Percentiles rank a stretch among this genome's conserved stretches.
Conservation (phyloP, 2,888 invertebrate genomes). For the Byasa hedistus region DNA sequence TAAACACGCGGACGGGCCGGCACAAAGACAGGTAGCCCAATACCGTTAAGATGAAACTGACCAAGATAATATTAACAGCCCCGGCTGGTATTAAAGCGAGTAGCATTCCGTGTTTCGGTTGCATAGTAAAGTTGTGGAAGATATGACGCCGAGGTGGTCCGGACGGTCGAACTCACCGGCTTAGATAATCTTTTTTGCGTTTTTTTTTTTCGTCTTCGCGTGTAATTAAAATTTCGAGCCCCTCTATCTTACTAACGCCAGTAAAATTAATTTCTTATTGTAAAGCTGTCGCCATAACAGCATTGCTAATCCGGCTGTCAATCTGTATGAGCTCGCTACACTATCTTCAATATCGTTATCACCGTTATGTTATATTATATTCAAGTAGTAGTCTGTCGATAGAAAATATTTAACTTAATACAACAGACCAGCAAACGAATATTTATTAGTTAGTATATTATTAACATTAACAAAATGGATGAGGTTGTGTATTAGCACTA, state of each 20-base stretch:
- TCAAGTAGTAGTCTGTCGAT: no score
- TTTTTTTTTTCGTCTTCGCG: neutral
- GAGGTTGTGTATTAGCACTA: no score
- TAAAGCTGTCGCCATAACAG: no score
- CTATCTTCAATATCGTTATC: no score
- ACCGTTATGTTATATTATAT: no score
- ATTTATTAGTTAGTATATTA: no score
- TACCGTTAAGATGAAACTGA: conserved; percentile 62
- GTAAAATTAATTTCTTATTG: no score
- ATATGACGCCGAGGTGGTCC: conserved; percentile 37
- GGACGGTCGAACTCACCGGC: conserved; percentile 1
- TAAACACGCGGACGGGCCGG: conserved; percentile 11
- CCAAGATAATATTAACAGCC: conserved; percentile 36
- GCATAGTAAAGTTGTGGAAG: conserved; percentile 45
- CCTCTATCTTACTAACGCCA: neutral
- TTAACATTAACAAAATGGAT: no score
- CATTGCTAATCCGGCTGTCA: no score
- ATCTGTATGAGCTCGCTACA: no score
- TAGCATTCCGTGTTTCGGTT: conserved; percentile 69
- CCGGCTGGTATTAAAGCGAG: conserved; percentile 39
- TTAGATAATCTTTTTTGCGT: conserved; percentile 9
- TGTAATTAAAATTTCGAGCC: neutral
- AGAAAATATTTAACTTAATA: no score
- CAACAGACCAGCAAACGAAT: no score
- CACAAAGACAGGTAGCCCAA: conserved; percentile 66